Conservation (phyloP, 2,113 vertebrate species). For the Setophaga kirtlandii region DNA sequence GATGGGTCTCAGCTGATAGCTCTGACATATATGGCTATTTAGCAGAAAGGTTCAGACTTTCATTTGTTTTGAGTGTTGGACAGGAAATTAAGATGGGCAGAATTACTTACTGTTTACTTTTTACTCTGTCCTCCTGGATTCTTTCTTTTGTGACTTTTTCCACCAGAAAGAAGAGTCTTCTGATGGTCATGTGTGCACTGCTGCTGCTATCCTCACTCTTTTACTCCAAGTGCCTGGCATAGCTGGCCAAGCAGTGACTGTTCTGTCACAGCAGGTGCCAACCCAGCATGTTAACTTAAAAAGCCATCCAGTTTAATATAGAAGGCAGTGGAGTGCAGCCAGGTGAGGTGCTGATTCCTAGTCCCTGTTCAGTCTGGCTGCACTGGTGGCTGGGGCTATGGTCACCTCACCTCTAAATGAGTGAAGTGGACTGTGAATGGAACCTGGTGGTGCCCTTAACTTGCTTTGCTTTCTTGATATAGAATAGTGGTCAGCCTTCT, state of each 20-base stretch:
- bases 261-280: neutral
- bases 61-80: neutral
- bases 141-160: neutral
- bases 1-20: neutral
- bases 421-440: neutral
- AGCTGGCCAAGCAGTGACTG: neutral
- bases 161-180: neutral
- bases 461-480: neutral
- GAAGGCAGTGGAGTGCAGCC: neutral
- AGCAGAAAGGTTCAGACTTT: neutral
- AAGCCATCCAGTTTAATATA: neutral
- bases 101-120: neutral
- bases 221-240: neutral
- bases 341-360: neutral
- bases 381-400: neutral
- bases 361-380: neutral
- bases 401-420: neutral
- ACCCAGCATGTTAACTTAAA: neutral
- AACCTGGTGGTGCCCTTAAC: neutral
- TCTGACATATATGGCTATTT: neutral
- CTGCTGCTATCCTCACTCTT: neutral
- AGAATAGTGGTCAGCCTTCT: neutral
- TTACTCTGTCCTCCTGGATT: neutral
- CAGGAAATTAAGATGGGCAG: neutral
- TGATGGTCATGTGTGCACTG: neutral